Conservation (phyloP, 2,888 invertebrate genomes). For the Leuctra nigra region DNA sequence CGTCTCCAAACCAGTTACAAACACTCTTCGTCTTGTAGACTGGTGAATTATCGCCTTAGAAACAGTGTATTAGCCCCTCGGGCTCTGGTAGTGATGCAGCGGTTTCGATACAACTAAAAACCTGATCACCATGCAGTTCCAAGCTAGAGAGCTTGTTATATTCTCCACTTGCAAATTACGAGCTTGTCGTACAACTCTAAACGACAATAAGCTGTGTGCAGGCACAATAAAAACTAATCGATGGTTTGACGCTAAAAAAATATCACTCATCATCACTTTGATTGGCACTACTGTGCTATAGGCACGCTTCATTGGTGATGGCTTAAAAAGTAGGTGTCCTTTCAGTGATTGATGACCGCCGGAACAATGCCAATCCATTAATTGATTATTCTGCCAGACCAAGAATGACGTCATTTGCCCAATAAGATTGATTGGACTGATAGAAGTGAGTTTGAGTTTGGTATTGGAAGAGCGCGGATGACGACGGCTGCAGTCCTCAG, state of each 20-base stretch:
- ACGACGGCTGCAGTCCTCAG: not conserved
- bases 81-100: conserved; percentile 6
- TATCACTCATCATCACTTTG: not conserved
- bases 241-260: conserved; percentile 1
- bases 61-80: not conserved
- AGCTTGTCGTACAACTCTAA: not conserved
- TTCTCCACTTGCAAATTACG: conserved; percentile 10
- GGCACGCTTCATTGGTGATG: not conserved
- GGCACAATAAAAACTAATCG: conserved; percentile 11
- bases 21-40: conserved; percentile 8
- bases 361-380: conserved; percentile 26
- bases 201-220: conserved; percentile 6
- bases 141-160: not conserved
- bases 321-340: conserved; percentile 22
- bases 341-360: conserved; percentile 23
- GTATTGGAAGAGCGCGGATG: not conserved
- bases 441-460: conserved; percentile 1
- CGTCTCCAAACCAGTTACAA: not conserved
- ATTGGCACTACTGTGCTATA: not conserved
- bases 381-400: conserved; percentile 24
- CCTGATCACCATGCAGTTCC: conserved; percentile 5
- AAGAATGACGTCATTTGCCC: conserved; percentile 25
- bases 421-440: conserved; percentile 23
- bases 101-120: conserved; percentile 7
- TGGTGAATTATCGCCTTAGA: conserved; percentile 9